Base-by-base conservation (phyloP, 2,113 vertebrate genomes). In the Xyliphius kryptos region DNA sequence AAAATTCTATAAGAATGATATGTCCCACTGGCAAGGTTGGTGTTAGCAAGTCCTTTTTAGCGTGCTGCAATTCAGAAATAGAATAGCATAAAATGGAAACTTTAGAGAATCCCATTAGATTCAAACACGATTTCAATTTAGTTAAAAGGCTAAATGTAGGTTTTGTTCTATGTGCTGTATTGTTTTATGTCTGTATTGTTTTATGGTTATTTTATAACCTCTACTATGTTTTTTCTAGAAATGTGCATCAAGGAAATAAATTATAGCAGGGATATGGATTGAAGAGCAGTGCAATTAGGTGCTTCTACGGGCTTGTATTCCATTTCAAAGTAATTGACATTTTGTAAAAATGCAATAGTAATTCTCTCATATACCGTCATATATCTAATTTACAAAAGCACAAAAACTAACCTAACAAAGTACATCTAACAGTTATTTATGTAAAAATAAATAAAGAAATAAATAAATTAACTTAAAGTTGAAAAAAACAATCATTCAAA, bases 131-230 rank as follows among this genome's bases (percentile, higher is more conserved):
- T 52, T 50, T 47, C 20, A 58, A 44, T 63, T 70, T 63, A 50
- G 38, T 59, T 67, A 58, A 55, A 19, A 56, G 37, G 17, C 49
- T 58, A 63, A 67, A 67, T 63, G 59, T 57, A 53, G 61, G 65
- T 63, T 66, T 49, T 70, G n/a, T 38, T 57, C 63, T 54, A 19
- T 22, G 53, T 74, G 74, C 71, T 72, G 69, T 84, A 87, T 86
- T 84, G 85, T 85, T 87, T 85, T 83, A 77, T 69, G 56, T 66
- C 72, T 76, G 74, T 80, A 76, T 75, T 63, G 74, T 77, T 76
- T 82, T 82, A 79, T 68, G 76, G 67, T 80, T 79, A 75, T 80
- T 74, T 66, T 73, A 66, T 76, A 78, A 75, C 74, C 73, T 83
- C 81, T 81, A 82, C 82, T 82, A 84, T 84, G 78, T 81, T 77